These are phyloP conservation scores for Euzophera pinguis DNA, from an alignment of 2,888 invertebrate species.

Conservation along the genomic window DNA sequence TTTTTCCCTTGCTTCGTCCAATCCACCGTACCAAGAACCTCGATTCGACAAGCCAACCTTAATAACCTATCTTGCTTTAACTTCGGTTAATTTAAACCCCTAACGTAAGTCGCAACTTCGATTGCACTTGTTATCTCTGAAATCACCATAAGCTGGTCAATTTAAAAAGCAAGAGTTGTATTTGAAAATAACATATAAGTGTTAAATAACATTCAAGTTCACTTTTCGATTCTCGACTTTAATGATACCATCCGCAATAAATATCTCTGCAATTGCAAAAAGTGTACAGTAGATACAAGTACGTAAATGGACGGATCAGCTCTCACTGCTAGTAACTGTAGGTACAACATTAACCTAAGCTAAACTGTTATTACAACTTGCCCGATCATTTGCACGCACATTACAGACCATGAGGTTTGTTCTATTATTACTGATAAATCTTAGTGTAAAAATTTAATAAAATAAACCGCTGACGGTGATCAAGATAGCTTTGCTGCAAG, in stretches of 20 bases:
- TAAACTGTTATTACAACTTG: slow-evolving; percentile 38
- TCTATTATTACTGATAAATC: slow-evolving; percentile 5
- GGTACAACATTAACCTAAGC: slow-evolving; percentile 30
- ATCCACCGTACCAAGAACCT: slow-evolving; percentile 43
- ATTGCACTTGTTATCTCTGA: neutral
- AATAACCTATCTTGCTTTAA: slow-evolving; percentile 27
- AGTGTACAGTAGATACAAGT: slow-evolving; percentile 39
- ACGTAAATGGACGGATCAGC: slow-evolving; percentile 48
- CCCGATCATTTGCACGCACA: slow-evolving; percentile 34
- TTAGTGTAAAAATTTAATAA: slow-evolving; percentile 22
- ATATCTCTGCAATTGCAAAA: slow-evolving; percentile 44
- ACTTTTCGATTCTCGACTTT: slow-evolving; percentile 55
- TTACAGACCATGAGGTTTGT: slow-evolving; percentile 18
- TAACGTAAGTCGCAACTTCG: neutral
- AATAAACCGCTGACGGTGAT: slow-evolving; percentile 21
- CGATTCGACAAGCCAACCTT: slow-evolving; percentile 50
- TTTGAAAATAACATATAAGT: slow-evolving; percentile 40
- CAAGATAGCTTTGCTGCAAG: slow-evolving; percentile 25
- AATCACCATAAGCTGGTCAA: slow-evolving; percentile 23
- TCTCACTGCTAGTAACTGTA: slow-evolving; percentile 53
- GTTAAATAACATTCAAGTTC: slow-evolving; percentile 44
- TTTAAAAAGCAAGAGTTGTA: slow-evolving; percentile 55
- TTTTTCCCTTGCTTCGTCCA: slow-evolving; percentile 56
- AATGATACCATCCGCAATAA: slow-evolving; percentile 51
- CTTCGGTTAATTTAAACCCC: slow-evolving; percentile 10